Conservation (phyloP, 2,888 invertebrate species). For the Acanthopleura granulata region DNA sequence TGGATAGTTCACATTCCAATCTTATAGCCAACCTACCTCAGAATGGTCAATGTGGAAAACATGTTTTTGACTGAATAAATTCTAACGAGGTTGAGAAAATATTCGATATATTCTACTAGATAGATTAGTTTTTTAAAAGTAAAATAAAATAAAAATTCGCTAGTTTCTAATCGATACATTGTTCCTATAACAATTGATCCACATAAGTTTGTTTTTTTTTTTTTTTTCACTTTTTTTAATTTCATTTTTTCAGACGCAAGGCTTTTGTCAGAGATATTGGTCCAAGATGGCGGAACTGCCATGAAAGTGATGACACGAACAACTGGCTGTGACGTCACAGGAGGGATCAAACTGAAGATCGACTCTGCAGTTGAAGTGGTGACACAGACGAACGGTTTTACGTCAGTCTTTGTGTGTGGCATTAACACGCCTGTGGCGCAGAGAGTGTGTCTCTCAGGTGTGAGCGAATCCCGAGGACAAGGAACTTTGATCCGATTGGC, state of each 20-base stretch:
- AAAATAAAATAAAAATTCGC: too few species aligned
- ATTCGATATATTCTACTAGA: too few species aligned
- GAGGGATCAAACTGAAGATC: conserved; percentile 49
- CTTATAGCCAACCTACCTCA: too few species aligned
- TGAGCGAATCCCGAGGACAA: neutral
- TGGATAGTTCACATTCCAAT: too few species aligned
- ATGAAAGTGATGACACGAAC: conserved; percentile 28
- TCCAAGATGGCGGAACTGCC: conserved; percentile 28
- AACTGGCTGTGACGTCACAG: conserved; percentile 44
- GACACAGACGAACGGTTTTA: conserved; percentile 28
- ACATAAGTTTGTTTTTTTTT: too few species aligned
- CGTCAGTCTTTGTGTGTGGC: conserved; percentile 43
- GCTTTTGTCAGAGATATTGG: conserved; percentile 33
- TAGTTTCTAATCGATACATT: too few species aligned
- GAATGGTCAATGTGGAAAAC: too few species aligned
- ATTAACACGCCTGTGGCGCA: conserved; percentile 35
- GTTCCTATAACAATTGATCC: too few species aligned
- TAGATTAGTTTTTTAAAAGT: too few species aligned
- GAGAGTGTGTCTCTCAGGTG: conserved; percentile 18
- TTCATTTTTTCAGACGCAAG: conserved; percentile 42
- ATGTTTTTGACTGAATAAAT: too few species aligned
- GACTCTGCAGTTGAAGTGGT: conserved; percentile 45
- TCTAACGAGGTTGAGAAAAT: too few species aligned
- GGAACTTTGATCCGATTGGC: neutral
- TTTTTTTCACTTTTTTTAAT: conserved; percentile 9